Conservation (phyloP, 1,140 invertebrate genomes). For the Drosophila jambulina region DNA sequence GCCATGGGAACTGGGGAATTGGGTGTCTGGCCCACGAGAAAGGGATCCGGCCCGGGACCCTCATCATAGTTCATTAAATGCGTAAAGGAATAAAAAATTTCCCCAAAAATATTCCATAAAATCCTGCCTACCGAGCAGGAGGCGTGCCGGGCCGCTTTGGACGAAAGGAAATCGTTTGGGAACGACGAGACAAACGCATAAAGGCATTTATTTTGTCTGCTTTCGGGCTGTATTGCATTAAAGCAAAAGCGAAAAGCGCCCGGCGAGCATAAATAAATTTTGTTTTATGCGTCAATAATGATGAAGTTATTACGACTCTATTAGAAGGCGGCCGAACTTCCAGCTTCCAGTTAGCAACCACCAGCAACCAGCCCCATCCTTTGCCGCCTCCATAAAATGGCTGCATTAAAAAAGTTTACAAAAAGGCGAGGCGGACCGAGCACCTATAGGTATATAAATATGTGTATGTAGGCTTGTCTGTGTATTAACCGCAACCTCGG, state of each 20-base stretch:
- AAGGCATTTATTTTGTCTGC: conserved; percentile 81
- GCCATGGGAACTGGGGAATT: conserved; percentile 53
- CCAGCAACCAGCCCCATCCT: conserved; percentile 31
- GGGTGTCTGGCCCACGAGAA: conserved; percentile 36
- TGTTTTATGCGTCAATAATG: conserved; percentile 83
- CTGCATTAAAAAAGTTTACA: conserved; percentile 80
- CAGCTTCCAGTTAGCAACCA: conserved; percentile 10
- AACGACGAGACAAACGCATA: conserved; percentile 53
- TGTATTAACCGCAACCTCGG: conserved; percentile 69
- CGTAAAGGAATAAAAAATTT: conserved; percentile 63
- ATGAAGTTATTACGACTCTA: conserved; percentile 84
- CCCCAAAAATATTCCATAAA: conserved; percentile 47
- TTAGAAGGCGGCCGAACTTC: conserved; percentile 63
- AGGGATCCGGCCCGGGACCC: conserved; percentile 47
- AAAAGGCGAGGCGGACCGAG: conserved; percentile 21
- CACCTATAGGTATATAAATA: conserved; percentile 36
- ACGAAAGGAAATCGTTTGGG: conserved; percentile 9
- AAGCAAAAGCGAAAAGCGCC: conserved; percentile 44
- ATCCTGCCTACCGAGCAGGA: conserved; percentile 14
- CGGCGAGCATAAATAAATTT: conserved; percentile 78
- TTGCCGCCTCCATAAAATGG: conserved; percentile 59
- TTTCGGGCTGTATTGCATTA: conserved; percentile 61
- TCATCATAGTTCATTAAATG: conserved; percentile 84
- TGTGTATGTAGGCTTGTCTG: conserved; percentile 35
- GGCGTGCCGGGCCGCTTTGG: background rate